phyloP scores from a whole-genome alignment of 2,797 vertebrate genomes.

The Mallotus villosus region DNA sequence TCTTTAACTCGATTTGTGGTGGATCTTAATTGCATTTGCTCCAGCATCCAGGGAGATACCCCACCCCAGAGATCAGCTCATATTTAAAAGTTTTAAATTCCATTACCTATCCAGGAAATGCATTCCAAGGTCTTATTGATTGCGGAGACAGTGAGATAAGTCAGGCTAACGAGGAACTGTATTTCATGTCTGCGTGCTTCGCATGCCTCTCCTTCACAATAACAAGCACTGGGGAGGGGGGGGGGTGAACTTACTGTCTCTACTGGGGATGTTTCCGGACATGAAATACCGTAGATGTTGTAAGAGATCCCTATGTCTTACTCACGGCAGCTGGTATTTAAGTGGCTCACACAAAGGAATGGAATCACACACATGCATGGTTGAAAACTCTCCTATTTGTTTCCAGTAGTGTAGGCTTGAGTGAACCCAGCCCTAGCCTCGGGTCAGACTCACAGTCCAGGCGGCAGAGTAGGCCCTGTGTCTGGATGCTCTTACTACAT shows the following conservation, averaged over 20 bases:
- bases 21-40: constrained; percentile 47
- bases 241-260: constrained; percentile 15
- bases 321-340: too few relatives aligned
- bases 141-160: constrained; percentile 33
- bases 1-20: constrained; percentile 45
- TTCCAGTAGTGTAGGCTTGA: constrained; percentile 35
- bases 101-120: constrained; percentile 54
- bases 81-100: constrained; percentile 57
- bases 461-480: constrained; percentile 32
- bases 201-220: constrained; percentile 24
- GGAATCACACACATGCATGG: neutral
- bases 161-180: constrained; percentile 39
- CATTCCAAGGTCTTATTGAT: constrained; percentile 60
- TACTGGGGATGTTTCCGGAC: neutral
- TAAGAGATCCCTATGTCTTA: neutral
- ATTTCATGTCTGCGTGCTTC: constrained; percentile 4
- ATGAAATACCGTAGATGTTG: neutral
- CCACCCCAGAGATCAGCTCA: constrained; percentile 25
- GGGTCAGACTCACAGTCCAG: neutral
- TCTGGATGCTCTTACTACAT: constrained; percentile 42
- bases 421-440: constrained; percentile 19
- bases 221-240: constrained; percentile 7
- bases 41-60: constrained; percentile 27
- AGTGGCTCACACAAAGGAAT: too few relatives aligned
- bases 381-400: neutral